Evolutionary conservation across 2,888 invertebrate species (phyloP).

Genomic region (Dasysyrphus albostriatus): DNA sequence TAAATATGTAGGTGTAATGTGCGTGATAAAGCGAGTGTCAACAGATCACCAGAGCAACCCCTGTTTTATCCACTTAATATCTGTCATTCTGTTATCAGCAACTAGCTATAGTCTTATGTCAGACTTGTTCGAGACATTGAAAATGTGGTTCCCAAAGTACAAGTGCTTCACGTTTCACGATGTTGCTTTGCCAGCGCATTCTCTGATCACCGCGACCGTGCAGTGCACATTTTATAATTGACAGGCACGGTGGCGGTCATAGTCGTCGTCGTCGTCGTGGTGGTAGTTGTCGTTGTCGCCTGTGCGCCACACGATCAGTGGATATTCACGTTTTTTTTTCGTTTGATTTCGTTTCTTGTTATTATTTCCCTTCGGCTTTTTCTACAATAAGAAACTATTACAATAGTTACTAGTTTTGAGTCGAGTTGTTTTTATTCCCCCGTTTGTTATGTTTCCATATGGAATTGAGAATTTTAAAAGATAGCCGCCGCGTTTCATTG

Average conservation of each 20-base stretch:
- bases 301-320: constrained; percentile 23
- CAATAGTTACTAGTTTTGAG: constrained; percentile 57
- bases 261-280: not conserved
- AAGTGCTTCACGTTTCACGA: not conserved
- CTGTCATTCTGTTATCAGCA: constrained; percentile 7
- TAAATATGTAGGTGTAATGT: not conserved
- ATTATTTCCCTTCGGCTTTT: constrained; percentile 11
- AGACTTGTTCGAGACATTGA: constrained; percentile 24
- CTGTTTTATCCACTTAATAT: not conserved
- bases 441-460: constrained; percentile 40
- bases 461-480: constrained; percentile 51
- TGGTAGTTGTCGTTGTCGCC: not conserved
- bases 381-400: constrained; percentile 28
- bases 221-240: constrained; percentile 20
- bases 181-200: constrained; percentile 12
- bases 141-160: constrained; percentile 8
- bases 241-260: not conserved
- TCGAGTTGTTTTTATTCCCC: constrained; percentile 39
- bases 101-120: constrained; percentile 10
- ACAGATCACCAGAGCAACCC: not conserved
- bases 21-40: not conserved
- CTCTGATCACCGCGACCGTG: not conserved
- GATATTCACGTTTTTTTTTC: not conserved
- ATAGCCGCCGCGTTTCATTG: constrained; percentile 51
- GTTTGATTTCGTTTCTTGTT: not conserved